Evolutionary conservation across 2,797 vertebrate species (phyloP), one percentile per base, ranked within the genome.

Genomic region (Syndactyla subalaris): DNA sequence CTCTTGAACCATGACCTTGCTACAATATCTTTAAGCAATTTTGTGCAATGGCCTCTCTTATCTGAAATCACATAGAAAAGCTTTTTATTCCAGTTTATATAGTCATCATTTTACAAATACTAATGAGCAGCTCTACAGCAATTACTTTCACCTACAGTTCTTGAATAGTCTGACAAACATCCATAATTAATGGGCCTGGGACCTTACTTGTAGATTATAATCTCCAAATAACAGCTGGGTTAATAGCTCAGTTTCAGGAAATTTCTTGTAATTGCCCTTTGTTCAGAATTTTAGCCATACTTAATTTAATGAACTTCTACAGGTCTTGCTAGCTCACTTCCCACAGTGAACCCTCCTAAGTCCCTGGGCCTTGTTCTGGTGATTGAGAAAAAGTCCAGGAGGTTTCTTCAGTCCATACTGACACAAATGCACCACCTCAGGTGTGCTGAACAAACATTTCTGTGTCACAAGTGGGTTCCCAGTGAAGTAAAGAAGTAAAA

Each of bases 401-500:
- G 34, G 22, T 49, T 82, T 29, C 41, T 43, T 57, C 63, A 18
- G 3, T 63, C 39, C 26, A 6, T 8, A 19, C 10, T 46, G 30
- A 63, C 55, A 72, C 1, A 72, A 34, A 54, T 52, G 20, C 38
- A 32, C 26, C 32, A 12, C 34, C 67, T 32, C 32, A 45, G 19
- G 22, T 27, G 30, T 20, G 29, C 29, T 45, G 12, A 67, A 30
- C 16, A 52, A 80, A 54, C 29, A 23, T 18, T 58, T 67, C 36
- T 21, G 5, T 32, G 13, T 34, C 43, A 79, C 0, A 0, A 62
- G 36, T 5, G 14, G 5, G 12, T 45, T 63, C 49, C 38, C 82
- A 70, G 14, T 54, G 48, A 67, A 1, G n/a, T 58, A 58, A n/a
- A 6, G 23, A 76, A 80, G 10, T 14, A n/a, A 61, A 83, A 59